Percentiles rank a stretch among this genome's conserved stretches.
These are phyloP conservation scores for Cossypha niveicapilla DNA, from an alignment of 2,797 vertebrate genomes.

Conservation along the genomic window DNA sequence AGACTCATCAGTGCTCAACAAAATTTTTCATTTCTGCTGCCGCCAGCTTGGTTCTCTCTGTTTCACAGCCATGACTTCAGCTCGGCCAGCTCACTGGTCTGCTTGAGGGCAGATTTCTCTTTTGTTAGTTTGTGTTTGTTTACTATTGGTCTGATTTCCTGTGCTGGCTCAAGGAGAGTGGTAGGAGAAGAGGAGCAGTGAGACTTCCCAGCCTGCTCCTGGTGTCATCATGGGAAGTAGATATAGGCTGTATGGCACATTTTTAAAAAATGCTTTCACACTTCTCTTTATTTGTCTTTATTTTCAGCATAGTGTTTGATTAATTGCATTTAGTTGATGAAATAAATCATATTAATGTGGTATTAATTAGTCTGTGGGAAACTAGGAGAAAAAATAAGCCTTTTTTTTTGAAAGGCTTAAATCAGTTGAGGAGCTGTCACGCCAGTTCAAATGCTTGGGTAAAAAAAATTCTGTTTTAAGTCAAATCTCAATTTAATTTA, in stretches of 20 bases:
- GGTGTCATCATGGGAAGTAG: neutral
- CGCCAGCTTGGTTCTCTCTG: rapidly evolving
- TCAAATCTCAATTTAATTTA: neutral
- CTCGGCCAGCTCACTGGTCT: rapidly evolving
- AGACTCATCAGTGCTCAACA: neutral
- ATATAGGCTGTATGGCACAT: neutral
- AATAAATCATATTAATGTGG: neutral
- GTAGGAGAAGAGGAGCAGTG: rapidly evolving
- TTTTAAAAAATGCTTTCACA: neutral
- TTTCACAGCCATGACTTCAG: neutral
- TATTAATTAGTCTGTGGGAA: neutral
- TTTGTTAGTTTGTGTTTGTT: neutral
- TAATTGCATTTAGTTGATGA: neutral
- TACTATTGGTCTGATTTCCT: neutral
- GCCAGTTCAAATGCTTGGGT: neutral
- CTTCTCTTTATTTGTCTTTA: neutral
- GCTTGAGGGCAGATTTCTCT: neutral
- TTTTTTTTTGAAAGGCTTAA: neutral
- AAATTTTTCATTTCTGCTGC: neutral
- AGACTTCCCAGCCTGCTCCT: neutral
- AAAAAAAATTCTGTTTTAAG: neutral
- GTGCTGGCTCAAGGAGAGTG: neutral
- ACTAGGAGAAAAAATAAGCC: neutral
- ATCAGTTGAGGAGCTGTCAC: neutral
- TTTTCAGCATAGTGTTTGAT: neutral